phyloP scores from a whole-genome alignment of 2,888 invertebrate genomes.

The Xiphydria camelus region DNA sequence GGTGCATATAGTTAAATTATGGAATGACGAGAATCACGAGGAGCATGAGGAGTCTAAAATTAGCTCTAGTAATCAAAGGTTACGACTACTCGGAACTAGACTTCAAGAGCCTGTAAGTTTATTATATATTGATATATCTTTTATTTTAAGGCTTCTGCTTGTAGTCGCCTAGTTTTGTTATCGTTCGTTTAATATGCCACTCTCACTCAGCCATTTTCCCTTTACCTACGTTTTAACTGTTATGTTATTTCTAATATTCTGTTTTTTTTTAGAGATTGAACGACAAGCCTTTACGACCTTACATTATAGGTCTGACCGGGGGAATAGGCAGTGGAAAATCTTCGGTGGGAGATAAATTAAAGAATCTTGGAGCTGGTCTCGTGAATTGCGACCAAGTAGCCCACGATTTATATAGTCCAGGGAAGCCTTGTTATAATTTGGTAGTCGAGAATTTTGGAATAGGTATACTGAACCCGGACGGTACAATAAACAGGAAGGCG shows the following conservation, averaged over 20 bases:
- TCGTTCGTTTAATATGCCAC: too few species aligned
- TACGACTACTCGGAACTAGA: conserved; percentile 81
- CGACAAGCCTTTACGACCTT: conserved; percentile 64
- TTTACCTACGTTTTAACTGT: too few species aligned
- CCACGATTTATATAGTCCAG: conserved; percentile 82
- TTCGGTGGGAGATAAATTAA: conserved; percentile 69
- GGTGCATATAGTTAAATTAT: conserved; percentile 73
- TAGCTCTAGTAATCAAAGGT: conserved; percentile 88
- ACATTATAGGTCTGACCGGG: conserved; percentile 93
- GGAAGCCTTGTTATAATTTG: conserved; percentile 64
- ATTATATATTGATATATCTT: conserved; percentile 1
- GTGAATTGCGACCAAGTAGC: conserved; percentile 92
- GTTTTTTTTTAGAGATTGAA: conserved; percentile 45
- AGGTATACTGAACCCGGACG: conserved; percentile 67
- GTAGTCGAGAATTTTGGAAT: conserved; percentile 79
- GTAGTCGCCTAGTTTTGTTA: background rate
- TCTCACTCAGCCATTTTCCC: too few species aligned
- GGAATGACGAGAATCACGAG: conserved; percentile 64
- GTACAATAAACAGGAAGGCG: conserved; percentile 77
- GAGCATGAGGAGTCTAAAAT: conserved; percentile 84
- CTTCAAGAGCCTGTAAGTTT: conserved; percentile 68
- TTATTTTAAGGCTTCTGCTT: too few species aligned
- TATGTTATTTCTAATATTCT: too few species aligned
- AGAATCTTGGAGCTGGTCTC: conserved; percentile 76
- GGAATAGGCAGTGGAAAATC: conserved; percentile 92